Base-by-base conservation (phyloP, 2,113 vertebrate species). In the Spea bombifrons region DNA sequence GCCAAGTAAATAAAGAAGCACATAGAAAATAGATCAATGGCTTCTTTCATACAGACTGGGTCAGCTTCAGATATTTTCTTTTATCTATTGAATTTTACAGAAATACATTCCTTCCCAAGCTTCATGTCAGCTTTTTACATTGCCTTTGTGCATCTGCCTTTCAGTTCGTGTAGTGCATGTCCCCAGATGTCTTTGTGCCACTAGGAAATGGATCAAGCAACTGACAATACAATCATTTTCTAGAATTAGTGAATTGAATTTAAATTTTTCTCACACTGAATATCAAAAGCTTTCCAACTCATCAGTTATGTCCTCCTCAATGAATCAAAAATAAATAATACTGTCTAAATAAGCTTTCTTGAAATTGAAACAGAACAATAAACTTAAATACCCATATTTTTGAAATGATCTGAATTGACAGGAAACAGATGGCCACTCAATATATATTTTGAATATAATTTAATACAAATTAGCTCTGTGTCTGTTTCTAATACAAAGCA, bases 361-460 rank as follows among this genome's bases (percentile, higher is more conserved):
- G 49, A 73, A 52, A 67, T 53, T 53, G 71, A 55, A 80, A 59
- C 52, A 30, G 71, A 80, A 80, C 77, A 80, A 80, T 80, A 73
- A 63, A 80, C 65, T 80, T 73, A 80, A 80, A 74, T 80, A 80
- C 74, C 71, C 65, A 80, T 74, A 63, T 73, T 80, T 80, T 68
- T 73, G 52, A 61, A 80, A 80, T 74, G 73, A 80, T 74, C n/a
- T 48, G 16, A 74, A 52, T 16, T 15, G 63, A 17, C 71, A 68
- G 63, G 53, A 80, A 80, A 71, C 78, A 80, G 71, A 74, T 80
- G 78, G 71, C 64, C 61, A 80, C 59, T 74, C 78, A 74, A 74
- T 80, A 80, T 80, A 7, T 50, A 68, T 74, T 80, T 61, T 43
- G 48, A 74, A 74, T 67, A 50, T 45, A 16, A 73, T 61, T 74